Percentiles rank a stretch among this genome's conserved stretches.
phyloP scores from a whole-genome alignment of 35 echinoderm and acorn worm genomes.

The Ophiothrix spiculata region DNA sequence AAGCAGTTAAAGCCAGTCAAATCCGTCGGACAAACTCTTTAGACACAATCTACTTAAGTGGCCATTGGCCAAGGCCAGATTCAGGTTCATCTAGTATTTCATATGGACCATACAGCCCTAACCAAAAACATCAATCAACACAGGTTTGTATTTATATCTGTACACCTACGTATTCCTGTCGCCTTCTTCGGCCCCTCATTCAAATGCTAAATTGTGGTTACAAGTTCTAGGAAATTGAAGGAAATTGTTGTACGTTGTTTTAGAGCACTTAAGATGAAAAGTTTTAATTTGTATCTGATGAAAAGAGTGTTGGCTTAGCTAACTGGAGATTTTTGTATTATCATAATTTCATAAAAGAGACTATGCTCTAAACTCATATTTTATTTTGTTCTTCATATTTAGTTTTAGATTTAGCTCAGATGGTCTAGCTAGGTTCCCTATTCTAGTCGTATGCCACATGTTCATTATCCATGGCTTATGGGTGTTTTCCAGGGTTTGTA shows the following conservation, averaged over 20 bases:
- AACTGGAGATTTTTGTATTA: too few relatives aligned
- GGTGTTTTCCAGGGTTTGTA: too few relatives aligned
- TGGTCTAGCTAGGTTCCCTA: too few relatives aligned
- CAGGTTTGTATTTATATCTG: constrained; percentile 53
- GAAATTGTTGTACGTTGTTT: too few relatives aligned
- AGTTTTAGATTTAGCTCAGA: too few relatives aligned
- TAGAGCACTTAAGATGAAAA: not conserved
- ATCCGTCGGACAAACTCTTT: constrained; percentile 85
- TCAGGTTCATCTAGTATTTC: constrained; percentile 33
- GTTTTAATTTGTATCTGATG: not conserved
- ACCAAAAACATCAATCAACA: constrained; percentile 89
- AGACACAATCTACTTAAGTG: constrained; percentile 88
- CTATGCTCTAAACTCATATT: too few relatives aligned
- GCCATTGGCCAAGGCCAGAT: constrained; percentile 80
- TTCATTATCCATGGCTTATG: too few relatives aligned
- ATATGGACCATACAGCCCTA: constrained; percentile 52
- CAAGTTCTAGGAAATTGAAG: too few relatives aligned
- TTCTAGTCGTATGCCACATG: too few relatives aligned
- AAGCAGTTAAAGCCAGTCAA: constrained; percentile 85
- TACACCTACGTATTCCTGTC: not conserved
- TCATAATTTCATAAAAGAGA: too few relatives aligned
- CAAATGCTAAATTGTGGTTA: not conserved
- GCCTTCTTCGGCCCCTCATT: not conserved
- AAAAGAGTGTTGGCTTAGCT: not conserved
- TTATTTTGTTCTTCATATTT: too few relatives aligned